These are phyloP conservation scores for Ypsolopha scabrella DNA, from an alignment of 2,888 invertebrate genomes.

Conservation along the genomic window DNA sequence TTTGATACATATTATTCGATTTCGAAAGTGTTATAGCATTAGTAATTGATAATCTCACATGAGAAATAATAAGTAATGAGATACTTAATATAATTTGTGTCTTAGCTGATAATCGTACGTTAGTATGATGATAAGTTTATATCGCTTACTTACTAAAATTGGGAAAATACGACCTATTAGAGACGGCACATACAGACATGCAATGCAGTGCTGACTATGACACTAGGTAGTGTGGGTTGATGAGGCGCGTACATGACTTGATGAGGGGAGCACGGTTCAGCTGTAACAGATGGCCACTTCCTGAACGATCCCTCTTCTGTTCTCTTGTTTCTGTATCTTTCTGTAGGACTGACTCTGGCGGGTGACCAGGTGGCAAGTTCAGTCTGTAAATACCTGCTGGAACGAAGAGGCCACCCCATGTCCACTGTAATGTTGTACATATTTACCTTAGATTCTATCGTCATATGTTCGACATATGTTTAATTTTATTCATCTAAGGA, in stretches of 20 bases:
- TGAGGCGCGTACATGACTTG: background rate
- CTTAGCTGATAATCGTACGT: slow-evolving; percentile 64
- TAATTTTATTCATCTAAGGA: slow-evolving; percentile 70
- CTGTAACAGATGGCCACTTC: background rate
- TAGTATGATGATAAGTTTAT: slow-evolving; percentile 62
- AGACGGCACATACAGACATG: slow-evolving; percentile 24
- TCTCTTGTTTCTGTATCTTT: slow-evolving; percentile 31
- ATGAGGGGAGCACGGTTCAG: slow-evolving; percentile 1
- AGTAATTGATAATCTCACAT: slow-evolving; percentile 60
- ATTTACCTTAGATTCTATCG: slow-evolving; percentile 66
- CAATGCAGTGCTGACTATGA: background rate
- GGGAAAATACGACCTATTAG: slow-evolving; percentile 22
- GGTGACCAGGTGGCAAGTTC: slow-evolving; percentile 60
- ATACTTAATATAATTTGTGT: slow-evolving; percentile 68
- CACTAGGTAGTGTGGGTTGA: too few species aligned
- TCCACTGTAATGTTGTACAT: slow-evolving; percentile 59
- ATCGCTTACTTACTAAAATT: slow-evolving; percentile 32
- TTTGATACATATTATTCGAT: slow-evolving; percentile 67
- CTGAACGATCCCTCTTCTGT: slow-evolving; percentile 22
- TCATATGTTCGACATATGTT: slow-evolving; percentile 68
- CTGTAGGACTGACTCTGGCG: slow-evolving; percentile 39
- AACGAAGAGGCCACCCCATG: slow-evolving; percentile 34
- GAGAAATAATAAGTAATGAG: slow-evolving; percentile 59
- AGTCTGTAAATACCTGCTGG: slow-evolving; percentile 40
- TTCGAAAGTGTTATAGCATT: slow-evolving; percentile 67